A percentile compares a stretch with the other conserved stretches of the same genome.
These are phyloP conservation scores for Tonatia bakeri DNA, from an alignment of 2,113 vertebrate species.

Conservation along the genomic window DNA sequence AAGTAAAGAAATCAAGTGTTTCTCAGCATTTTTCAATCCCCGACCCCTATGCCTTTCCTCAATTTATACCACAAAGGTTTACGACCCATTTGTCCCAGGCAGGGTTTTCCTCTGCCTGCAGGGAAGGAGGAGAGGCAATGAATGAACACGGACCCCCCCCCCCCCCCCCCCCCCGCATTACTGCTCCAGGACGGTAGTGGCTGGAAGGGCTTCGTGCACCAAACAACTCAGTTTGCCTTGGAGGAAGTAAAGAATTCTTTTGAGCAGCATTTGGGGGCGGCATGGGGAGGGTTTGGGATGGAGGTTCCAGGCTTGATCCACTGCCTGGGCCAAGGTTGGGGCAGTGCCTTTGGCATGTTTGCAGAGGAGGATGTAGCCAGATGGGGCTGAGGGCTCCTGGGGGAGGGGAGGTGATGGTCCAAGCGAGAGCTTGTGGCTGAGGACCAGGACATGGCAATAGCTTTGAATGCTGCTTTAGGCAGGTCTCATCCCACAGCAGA, in stretches of 20 bases:
- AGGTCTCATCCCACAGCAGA: not conserved
- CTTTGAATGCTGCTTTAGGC: not conserved
- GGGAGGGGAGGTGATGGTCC: not conserved
- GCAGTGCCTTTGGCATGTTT: not conserved
- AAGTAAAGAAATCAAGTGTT: not conserved
- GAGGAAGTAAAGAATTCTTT: not conserved
- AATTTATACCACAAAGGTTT: not conserved
- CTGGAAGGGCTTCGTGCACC: not conserved
- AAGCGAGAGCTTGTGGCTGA: not conserved
- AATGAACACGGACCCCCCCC: no score
- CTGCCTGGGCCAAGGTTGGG: not conserved
- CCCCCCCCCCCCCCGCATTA: no score
- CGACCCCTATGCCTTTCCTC: not conserved
- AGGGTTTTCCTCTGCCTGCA: not conserved
- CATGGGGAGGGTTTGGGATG: not conserved
- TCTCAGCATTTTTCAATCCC: not conserved
- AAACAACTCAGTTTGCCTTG: not conserved
- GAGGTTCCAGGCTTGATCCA: not conserved
- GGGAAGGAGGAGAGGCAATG: not conserved
- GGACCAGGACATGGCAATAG: not conserved
- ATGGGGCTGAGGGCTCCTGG: no score
- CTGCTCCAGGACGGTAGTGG: not conserved
- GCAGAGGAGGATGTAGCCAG: not conserved
- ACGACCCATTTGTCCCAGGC: not conserved
- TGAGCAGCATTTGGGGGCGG: not conserved